phyloP scores from a whole-genome alignment of 1,140 invertebrate genomes.

The Bilobella aurantiaca region DNA sequence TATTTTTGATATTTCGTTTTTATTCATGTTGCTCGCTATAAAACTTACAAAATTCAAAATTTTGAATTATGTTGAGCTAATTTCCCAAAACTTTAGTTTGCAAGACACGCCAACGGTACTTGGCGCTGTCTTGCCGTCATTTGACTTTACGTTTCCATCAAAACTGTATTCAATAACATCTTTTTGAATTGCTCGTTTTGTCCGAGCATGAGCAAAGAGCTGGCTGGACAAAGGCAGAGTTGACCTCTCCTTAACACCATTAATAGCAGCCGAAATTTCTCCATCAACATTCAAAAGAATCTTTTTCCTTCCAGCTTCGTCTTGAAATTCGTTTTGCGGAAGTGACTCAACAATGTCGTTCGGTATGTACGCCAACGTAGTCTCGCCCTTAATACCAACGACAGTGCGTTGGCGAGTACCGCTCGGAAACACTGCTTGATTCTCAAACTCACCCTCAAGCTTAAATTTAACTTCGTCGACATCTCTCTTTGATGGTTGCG shows the following conservation, averaged over 20 bases:
- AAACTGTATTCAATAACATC: background rate
- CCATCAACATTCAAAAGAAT: background rate
- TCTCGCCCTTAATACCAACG: no score
- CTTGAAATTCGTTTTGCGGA: background rate
- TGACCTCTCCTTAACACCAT: background rate
- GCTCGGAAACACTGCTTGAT: no score
- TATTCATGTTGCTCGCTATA: no score
- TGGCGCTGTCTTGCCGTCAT: background rate
- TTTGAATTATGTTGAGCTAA: no score
- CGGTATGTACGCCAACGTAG: background rate
- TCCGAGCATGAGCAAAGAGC: background rate
- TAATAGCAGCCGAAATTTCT: background rate
- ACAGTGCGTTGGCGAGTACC: no score
- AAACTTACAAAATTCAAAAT: no score
- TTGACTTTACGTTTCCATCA: background rate
- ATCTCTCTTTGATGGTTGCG: no score
- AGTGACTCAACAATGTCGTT: background rate
- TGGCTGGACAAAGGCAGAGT: background rate
- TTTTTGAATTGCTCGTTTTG: background rate
- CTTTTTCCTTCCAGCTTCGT: background rate
- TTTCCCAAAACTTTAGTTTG: background rate
- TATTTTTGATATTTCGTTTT: no score
- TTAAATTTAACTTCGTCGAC: no score
- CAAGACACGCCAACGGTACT: background rate
- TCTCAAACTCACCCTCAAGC: no score